Evolutionary conservation across 2,888 invertebrate genomes (phyloP), one percentile per base, ranked within the genome.

Genomic region (Arrhopalites spinosus): DNA sequence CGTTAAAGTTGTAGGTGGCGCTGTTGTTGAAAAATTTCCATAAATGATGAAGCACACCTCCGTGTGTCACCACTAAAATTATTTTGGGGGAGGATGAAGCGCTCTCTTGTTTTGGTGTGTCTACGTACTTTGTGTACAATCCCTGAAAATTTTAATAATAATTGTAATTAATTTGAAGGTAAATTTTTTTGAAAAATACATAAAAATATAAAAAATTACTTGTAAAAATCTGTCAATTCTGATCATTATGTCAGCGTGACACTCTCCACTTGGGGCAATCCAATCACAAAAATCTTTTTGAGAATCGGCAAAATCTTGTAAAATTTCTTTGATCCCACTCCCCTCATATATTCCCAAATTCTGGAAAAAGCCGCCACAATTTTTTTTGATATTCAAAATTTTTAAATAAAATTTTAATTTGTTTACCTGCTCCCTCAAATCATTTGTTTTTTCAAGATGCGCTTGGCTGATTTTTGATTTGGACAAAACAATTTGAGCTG

Each of bases 171-270:
- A 8, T 53, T 53, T 53, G 7, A 8, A 8, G 53, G 15, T 20
- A 8, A 53, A 53, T 20, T 20, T 25, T 25, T 20, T 59, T 25
- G 36, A 11, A 36, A 36, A 36, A 36, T 36, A 36, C 3, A 36
- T 7, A 3, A 36, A 7, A 36, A 36, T 36, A 59, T 59, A 66
- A 11, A 7, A 68, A 45, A 23, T 50, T 45, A 73, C 73, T 27
- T 73, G 45, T 11, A 73, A 43, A 50, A 64, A 73, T 2, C 13
- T 63, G 17, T 63, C 73, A 0, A 63, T n/a, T 27, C 73, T n/a
- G 13, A 2, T 3, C 7, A 20, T 50, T 2, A 30, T 17, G 1
- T 73, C 64, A n/a, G 11, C 64, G n/a, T n/a, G n/a, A n/a, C n/a
- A n/a, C n/a, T n/a, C n/a, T 1, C 27, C 73, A 1, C 50, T 64